Evolutionary conservation across 2,888 invertebrate genomes (phyloP).

Genomic region (Allolobophora icterica): DNA sequence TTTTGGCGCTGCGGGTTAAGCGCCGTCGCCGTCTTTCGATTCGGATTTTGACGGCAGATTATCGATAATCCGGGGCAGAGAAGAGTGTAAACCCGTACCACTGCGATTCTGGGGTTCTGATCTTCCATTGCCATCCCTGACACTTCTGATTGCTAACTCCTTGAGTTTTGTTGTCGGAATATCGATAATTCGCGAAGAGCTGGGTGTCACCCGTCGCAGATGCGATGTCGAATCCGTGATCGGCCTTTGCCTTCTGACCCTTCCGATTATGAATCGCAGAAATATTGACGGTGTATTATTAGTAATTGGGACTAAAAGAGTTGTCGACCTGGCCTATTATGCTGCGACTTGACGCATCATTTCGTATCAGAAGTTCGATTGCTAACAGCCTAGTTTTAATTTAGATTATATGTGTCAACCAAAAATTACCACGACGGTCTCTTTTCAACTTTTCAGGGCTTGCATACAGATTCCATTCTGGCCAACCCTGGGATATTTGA

Average conservation of each 20-base stretch:
- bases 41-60: slow-evolving; percentile 4
- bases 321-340: not conserved
- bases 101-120: not conserved
- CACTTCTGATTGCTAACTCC: not conserved
- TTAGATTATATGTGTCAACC: not conserved
- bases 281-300: not conserved
- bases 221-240: too few species aligned
- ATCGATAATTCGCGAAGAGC: slow-evolving; percentile 1
- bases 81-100: not conserved
- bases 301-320: not conserved
- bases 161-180: not conserved
- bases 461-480: not conserved
- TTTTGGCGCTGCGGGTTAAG: slow-evolving; percentile 7
- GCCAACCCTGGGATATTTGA: not conserved
- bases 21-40: not conserved
- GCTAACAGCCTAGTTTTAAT: not conserved
- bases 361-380: not conserved
- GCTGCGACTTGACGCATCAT: not conserved
- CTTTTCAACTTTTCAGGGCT: not conserved
- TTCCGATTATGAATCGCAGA: not conserved
- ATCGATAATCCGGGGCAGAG: not conserved
- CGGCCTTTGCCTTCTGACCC: not conserved
- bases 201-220: not conserved
- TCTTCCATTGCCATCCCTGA: not conserved
- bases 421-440: not conserved